Conservation (phyloP, 2,113 vertebrate species). For the Gadus macrocephalus region DNA sequence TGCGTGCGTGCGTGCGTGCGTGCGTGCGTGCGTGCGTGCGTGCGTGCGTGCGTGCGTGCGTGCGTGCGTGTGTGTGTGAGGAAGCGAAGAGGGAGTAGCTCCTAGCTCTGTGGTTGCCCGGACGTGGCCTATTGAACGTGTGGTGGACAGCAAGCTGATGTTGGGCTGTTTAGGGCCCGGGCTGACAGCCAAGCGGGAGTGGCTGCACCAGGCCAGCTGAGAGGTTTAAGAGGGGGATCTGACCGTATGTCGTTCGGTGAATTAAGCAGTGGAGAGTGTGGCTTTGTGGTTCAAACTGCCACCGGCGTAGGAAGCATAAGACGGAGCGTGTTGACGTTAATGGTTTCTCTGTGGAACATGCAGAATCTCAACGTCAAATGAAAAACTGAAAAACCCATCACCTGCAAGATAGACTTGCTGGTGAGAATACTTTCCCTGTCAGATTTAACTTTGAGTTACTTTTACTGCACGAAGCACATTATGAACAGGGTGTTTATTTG, state of each 20-base stretch:
- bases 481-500: too few relatives aligned
- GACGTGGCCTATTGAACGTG: constrained; percentile 3
- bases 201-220: constrained; percentile 6
- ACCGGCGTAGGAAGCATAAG: background rate
- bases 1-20: too few relatives aligned
- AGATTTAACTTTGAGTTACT: too few relatives aligned
- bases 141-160: constrained; percentile 24
- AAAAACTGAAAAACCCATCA: too few relatives aligned
- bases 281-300: background rate
- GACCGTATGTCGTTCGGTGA: constrained; percentile 20
- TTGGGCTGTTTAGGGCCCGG: constrained; percentile 32
- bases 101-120: constrained; percentile 10
- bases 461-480: too few relatives aligned
- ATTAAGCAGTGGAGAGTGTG: constrained; percentile 1
- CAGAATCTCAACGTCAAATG: background rate
- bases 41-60: too few relatives aligned
- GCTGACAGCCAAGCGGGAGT: constrained; percentile 22
- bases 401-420: too few relatives aligned
- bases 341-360: background rate
- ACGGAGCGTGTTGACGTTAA: background rate
- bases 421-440: too few relatives aligned
- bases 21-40: too few relatives aligned
- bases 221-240: constrained; percentile 30
- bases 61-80: background rate
- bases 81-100: background rate